Percentiles rank a stretch among this genome's conserved stretches.
Evolutionary conservation across 2,113 vertebrate genomes (phyloP).

Genomic region (Tupaia chinensis): DNA sequence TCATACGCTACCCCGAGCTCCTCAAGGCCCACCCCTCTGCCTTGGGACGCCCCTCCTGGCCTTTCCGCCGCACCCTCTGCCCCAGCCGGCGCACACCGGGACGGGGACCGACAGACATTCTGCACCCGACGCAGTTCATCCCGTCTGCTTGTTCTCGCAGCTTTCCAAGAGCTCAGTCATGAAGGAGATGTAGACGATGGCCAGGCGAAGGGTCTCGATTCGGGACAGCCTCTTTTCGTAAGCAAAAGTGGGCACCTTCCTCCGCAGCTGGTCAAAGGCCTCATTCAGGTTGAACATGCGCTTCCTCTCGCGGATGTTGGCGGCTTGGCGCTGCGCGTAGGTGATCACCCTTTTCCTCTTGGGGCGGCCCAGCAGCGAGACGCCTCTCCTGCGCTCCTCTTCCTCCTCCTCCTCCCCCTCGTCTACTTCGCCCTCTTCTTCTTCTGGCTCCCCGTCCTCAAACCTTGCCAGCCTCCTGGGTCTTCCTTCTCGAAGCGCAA

Average conservation of each 20-base stretch:
- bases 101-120: not conserved
- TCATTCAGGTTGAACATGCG: slow-evolving; percentile 99
- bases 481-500: slow-evolving; percentile 69
- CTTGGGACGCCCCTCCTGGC: not conserved
- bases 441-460: slow-evolving; percentile 73
- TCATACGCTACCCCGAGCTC: not conserved
- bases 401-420: slow-evolving; percentile 72
- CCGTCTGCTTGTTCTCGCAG: slow-evolving; percentile 64
- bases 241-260: slow-evolving; percentile 97
- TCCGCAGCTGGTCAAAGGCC: slow-evolving; percentile 96
- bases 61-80: not conserved
- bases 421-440: slow-evolving; percentile 71
- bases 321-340: slow-evolving; percentile 95
- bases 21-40: not conserved
- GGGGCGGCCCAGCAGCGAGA: slow-evolving; percentile 85
- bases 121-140: slow-evolving; percentile 1
- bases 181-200: slow-evolving; percentile 98
- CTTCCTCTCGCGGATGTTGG: slow-evolving; percentile 96
- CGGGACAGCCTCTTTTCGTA: slow-evolving; percentile 97
- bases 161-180: slow-evolving; percentile 96
- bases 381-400: slow-evolving; percentile 64
- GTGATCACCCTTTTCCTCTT: slow-evolving; percentile 95
- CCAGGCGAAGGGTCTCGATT: slow-evolving; percentile 96
- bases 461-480: slow-evolving; percentile 57
- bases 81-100: not conserved